Percentiles rank a stretch among this genome's conserved stretches.
Conservation (phyloP, 2,888 invertebrate genomes). For the Epinotia nisella region DNA sequence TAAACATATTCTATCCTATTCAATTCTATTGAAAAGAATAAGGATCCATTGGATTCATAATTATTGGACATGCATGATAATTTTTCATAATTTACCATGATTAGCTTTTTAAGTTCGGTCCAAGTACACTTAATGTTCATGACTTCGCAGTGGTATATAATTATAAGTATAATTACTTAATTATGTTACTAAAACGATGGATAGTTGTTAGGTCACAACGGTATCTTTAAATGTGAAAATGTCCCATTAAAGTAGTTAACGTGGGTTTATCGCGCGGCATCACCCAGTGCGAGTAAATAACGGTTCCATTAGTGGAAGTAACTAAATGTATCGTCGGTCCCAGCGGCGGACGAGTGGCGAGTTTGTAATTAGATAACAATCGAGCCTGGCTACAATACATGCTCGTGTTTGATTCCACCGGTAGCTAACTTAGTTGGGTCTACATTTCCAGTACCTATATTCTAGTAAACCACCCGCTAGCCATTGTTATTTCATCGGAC, state of each 20-base stretch:
- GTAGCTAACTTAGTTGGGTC: conserved; percentile 62
- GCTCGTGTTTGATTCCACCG: conserved; percentile 70
- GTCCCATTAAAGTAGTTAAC: conserved; percentile 30
- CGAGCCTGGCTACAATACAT: conserved; percentile 58
- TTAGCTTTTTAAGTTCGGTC: neutral
- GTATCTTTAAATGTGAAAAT: conserved; percentile 28
- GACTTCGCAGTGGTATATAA: neutral
- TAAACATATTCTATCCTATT: too few species aligned
- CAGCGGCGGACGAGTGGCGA: conserved; percentile 70
- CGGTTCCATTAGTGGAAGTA: conserved; percentile 71
- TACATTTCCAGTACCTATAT: conserved; percentile 48
- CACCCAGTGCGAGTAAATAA: conserved; percentile 60
- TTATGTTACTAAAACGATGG: neutral
- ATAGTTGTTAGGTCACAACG: conserved; percentile 2
- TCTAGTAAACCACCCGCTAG: neutral
- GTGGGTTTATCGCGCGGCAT: conserved; percentile 58
- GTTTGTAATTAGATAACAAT: conserved; percentile 81
- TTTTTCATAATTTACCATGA: neutral
- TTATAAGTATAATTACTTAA: too few species aligned
- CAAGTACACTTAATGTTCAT: neutral
- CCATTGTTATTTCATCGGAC: conserved; percentile 33
- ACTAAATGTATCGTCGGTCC: conserved; percentile 61
- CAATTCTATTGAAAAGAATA: neutral
- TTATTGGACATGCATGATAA: neutral
- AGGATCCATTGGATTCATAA: neutral